Conservation (phyloP, 30 jellyfish, hydroid and myxozoan genomes). For the Hydra vulgaris region DNA sequence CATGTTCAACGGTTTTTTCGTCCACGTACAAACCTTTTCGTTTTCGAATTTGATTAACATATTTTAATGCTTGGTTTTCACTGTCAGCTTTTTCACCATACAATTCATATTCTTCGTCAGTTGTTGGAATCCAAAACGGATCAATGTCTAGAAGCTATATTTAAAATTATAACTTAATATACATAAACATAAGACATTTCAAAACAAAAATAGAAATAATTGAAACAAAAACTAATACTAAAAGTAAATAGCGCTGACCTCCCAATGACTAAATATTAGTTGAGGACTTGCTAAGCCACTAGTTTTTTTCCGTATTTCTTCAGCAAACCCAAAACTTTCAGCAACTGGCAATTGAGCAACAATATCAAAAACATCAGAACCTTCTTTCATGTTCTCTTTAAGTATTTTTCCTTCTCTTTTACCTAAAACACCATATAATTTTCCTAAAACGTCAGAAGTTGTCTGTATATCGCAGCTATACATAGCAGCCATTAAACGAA, state of each 20-base stretch:
- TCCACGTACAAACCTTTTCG: conserved; percentile 94
- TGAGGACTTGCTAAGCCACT: conserved; percentile 99
- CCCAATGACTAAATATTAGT: conserved; percentile 93
- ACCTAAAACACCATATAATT: conserved; percentile 81
- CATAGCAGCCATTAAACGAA: conserved; percentile 97
- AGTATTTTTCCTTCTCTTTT: conserved; percentile 85
- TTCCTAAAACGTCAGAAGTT: conserved; percentile 90
- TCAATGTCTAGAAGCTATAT: conserved; percentile 75
- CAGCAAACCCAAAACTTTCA: conserved; percentile 98
- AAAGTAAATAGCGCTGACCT: conserved; percentile 34
- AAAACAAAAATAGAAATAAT: neutral
- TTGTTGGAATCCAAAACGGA: conserved; percentile 98
- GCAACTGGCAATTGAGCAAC: conserved; percentile 90
- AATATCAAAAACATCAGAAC: conserved; percentile 80
- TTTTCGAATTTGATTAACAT: conserved; percentile 67
- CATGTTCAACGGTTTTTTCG: conserved; percentile 83
- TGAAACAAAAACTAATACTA: neutral
- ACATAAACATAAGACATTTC: neutral
- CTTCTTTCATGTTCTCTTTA: conserved; percentile 85
- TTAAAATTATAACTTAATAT: neutral
- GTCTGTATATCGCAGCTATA: conserved; percentile 93
- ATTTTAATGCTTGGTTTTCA: conserved; percentile 87
- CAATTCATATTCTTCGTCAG: conserved; percentile 86
- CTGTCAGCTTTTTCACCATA: conserved; percentile 95
- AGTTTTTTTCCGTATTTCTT: conserved; percentile 91